Conservation (phyloP, 2,797 vertebrate species). For the Huso huso region DNA sequence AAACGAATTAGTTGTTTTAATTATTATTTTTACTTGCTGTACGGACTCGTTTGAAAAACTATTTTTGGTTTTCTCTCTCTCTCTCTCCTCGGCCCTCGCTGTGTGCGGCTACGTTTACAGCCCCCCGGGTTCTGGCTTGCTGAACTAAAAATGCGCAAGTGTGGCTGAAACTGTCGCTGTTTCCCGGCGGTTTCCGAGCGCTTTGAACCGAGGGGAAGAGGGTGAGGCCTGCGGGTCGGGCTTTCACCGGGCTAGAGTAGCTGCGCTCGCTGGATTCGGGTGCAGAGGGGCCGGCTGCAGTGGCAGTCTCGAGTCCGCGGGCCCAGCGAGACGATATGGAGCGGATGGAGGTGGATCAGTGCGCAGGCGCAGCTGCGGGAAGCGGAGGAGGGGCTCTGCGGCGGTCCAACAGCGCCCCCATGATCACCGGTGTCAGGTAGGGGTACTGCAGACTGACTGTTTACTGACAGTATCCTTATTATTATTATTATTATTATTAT, state of each 20-base stretch:
- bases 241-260: slow-evolving; percentile 60
- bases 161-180: slow-evolving; percentile 13
- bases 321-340: slow-evolving; percentile 53
- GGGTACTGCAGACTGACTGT: slow-evolving; percentile 25
- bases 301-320: slow-evolving; percentile 26
- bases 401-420: slow-evolving; percentile 69
- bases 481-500: too few species aligned
- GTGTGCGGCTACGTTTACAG: too few species aligned
- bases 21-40: too few species aligned
- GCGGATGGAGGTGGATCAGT: slow-evolving; percentile 71
- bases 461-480: neutral
- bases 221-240: slow-evolving; percentile 67
- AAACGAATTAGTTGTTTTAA: too few species aligned
- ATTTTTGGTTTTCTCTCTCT: too few species aligned
- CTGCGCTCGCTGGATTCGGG: slow-evolving; percentile 32
- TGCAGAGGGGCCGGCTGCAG: slow-evolving; percentile 33
- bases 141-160: slow-evolving; percentile 44
- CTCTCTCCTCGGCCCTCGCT: too few species aligned
- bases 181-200: slow-evolving; percentile 34
- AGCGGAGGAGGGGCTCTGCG: slow-evolving; percentile 58
- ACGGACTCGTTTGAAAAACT: too few species aligned
- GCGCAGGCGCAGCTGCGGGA: slow-evolving; percentile 63
- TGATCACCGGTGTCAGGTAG: slow-evolving; percentile 67
- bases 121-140: too few species aligned
- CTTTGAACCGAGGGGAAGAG: slow-evolving; percentile 29